Conservation (phyloP, 2,797 vertebrate species). For the Acrossocheilus wenchowensis region DNA sequence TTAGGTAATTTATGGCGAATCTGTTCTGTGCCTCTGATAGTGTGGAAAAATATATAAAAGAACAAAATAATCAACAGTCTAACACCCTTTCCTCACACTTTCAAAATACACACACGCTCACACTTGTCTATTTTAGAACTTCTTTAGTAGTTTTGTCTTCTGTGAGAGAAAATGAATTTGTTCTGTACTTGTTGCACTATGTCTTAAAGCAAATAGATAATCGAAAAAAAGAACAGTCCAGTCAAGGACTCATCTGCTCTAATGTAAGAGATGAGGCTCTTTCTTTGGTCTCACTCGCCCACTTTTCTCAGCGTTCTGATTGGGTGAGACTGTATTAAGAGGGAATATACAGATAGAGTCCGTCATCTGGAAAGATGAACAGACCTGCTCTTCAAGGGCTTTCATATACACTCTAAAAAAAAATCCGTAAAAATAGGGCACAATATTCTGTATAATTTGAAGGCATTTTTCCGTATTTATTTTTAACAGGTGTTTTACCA, state of each 20-base stretch:
- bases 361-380: not conserved
- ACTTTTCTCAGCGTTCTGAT: constrained; percentile 9
- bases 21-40: constrained; percentile 21
- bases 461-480: no score
- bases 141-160: constrained; percentile 12
- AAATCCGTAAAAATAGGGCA: no score
- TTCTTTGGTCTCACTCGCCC: not conserved
- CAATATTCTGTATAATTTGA: no score
- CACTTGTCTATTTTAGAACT: constrained; percentile 32
- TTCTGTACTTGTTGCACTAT: constrained; percentile 3
- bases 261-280: constrained; percentile 19
- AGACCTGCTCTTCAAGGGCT: not conserved
- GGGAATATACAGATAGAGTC: not conserved
- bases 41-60: constrained; percentile 11
- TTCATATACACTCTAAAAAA: not conserved
- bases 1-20: constrained; percentile 24
- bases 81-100: constrained; percentile 35
- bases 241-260: constrained; percentile 13
- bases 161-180: constrained; percentile 12
- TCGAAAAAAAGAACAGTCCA: not conserved
- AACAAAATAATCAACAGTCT: constrained; percentile 39
- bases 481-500: no score
- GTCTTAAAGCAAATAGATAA: not conserved
- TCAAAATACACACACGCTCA: constrained; percentile 30
- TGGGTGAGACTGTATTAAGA: not conserved